Evolutionary conservation across 2,888 invertebrate species (phyloP), one percentile per base, ranked within the genome.

Genomic region (Acleris holmiana): DNA sequence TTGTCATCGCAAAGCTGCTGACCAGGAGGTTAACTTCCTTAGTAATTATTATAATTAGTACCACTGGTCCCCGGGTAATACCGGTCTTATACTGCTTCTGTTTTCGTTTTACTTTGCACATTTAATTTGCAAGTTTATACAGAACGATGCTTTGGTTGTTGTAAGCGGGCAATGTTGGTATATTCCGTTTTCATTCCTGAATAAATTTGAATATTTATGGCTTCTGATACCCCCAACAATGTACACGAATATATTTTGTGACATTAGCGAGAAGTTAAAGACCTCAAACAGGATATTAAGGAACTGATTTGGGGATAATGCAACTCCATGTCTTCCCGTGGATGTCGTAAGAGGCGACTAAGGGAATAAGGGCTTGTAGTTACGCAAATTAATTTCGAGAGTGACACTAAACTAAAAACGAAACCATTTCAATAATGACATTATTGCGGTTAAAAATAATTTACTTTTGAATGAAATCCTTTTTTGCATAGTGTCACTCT

Each of bases 91-190:
- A 15, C 44, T 2, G 44, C 17, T 44, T 44, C 7, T 44, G n/a
- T 44, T 44, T 44, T 17, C n/a, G n/a, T 17, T 44, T 44, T 44
- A n/a, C 17, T 44, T 17, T 44, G 15, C 44, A n/a, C 15, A 44
- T 44, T 44, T 44, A 15, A 44, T 44, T 44, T 44, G n/a, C 44
- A 44, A 35, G 44, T 44, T 44, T 44, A 44, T 44, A 44, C 44
- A 17, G 44, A 44, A 44, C 13, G 44, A 4, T 44, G 44, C n/a
- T 44, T 44, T 44, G 44, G 44, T 44, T 44, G 10, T 35, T 35
- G 44, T 44, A 44, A 44, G 44, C 44, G 44, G 44, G 17, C 5
- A 44, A 15, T 44, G 44, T 44, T n/a, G 17, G n/a, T 44, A 17
- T 44, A 44, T 44, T 44, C 44, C 44, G 44, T 44, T 44, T 44